These are phyloP conservation scores for Zoanthus solanderi DNA, from an alignment of 92 coral and sea anemone genomes.

Conservation along the genomic window DNA sequence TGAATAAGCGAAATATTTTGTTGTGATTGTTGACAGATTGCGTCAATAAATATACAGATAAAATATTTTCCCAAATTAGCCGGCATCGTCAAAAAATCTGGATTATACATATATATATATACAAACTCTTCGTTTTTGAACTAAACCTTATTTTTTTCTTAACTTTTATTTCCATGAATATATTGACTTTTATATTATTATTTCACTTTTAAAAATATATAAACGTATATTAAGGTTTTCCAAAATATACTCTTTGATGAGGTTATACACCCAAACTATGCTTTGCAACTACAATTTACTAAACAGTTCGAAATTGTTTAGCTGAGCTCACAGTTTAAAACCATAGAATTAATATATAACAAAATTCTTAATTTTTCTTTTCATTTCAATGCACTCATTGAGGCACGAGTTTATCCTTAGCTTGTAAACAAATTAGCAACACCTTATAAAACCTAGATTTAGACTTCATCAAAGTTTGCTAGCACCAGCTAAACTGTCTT, in stretches of 20 bases:
- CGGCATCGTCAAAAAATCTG: not conserved
- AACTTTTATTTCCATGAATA: not conserved
- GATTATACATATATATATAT: not conserved
- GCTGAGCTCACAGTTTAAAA: not conserved
- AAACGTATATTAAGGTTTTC: not conserved
- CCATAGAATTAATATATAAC: not conserved
- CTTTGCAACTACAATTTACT: not conserved
- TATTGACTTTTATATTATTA: not conserved
- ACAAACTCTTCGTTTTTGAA: not conserved
- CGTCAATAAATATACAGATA: not conserved
- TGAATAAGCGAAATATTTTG: not conserved
- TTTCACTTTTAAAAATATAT: not conserved
- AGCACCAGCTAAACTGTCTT: constrained; percentile 86
- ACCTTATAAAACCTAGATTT: too few relatives aligned
- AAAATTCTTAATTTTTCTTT: not conserved
- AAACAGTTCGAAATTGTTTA: not conserved
- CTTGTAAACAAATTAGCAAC: constrained; percentile 13
- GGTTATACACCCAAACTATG: not conserved
- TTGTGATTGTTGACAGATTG: not conserved
- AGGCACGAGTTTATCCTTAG: not conserved
- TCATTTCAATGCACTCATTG: not conserved
- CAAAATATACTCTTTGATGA: not conserved
- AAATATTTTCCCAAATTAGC: not conserved
- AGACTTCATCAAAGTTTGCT: not conserved
- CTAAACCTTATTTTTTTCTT: not conserved